Evolutionary conservation across 2,888 invertebrate species (phyloP).

Genomic region (Pammene aurita): DNA sequence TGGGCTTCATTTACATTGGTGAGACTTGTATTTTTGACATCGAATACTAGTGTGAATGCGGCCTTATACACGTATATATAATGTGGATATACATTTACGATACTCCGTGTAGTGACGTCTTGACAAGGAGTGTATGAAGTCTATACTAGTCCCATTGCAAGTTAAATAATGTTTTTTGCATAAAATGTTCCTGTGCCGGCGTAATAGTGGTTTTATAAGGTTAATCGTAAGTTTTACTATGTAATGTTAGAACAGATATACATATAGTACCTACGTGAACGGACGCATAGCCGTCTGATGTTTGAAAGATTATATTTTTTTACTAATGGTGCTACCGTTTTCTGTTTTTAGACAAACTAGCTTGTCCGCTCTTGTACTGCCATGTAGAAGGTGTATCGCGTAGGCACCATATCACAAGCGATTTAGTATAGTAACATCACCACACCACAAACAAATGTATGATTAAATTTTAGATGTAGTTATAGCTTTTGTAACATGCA

Average conservation of each 20-base stretch:
- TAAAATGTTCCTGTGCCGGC: conserved; percentile 81
- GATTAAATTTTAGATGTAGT: conserved; percentile 59
- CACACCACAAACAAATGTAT: conserved; percentile 48
- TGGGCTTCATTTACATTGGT: conserved; percentile 75
- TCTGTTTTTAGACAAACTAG: conserved; percentile 75
- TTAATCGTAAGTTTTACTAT: conserved; percentile 70
- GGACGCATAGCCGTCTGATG: conserved; percentile 55
- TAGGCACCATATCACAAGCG: conserved; percentile 58
- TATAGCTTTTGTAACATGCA: conserved; percentile 74
- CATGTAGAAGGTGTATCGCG: conserved; percentile 47
- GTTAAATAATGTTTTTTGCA: conserved; percentile 76
- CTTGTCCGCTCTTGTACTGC: conserved; percentile 71
- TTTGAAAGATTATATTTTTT: conserved; percentile 74
- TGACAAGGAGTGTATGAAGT: conserved; percentile 64
- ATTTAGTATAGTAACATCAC: conserved; percentile 46
- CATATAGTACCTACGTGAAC: conserved; percentile 45
- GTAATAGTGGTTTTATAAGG: conserved; percentile 74
- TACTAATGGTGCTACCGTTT: conserved; percentile 82
- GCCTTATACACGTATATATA: conserved; percentile 68
- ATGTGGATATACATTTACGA: conserved; percentile 53
- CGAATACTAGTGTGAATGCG: conserved; percentile 78
- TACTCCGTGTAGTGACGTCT: conserved; percentile 61
- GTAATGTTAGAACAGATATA: conserved; percentile 61
- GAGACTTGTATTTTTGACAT: conserved; percentile 69
- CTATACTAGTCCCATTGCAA: conserved; percentile 82